Percentiles rank a stretch among this genome's conserved stretches.
Evolutionary conservation across 1,140 invertebrate species (phyloP).

Genomic region (Camponotus vicinus): DNA sequence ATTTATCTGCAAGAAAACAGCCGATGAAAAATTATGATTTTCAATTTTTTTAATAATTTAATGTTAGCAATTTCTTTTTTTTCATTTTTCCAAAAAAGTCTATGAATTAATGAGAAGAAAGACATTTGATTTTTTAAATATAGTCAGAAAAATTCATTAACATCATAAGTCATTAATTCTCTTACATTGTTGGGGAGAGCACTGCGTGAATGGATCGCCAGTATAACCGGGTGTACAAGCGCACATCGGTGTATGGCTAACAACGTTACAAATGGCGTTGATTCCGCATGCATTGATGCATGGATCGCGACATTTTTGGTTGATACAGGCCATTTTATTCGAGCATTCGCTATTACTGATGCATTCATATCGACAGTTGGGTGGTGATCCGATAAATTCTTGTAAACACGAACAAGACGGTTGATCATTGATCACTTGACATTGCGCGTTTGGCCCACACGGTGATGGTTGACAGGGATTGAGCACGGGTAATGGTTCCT

Average conservation of each 20-base stretch:
- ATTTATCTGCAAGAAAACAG: slow-evolving; percentile 2
- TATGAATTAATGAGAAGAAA: neutral
- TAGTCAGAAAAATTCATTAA: too few species aligned
- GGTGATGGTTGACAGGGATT: slow-evolving; percentile 90
- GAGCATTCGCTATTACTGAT: slow-evolving; percentile 91
- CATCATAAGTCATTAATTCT: neutral
- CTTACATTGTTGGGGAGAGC: slow-evolving; percentile 70
- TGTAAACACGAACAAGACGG: slow-evolving; percentile 90
- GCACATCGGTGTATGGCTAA: slow-evolving; percentile 91
- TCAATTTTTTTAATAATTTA: neutral
- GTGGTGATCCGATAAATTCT: slow-evolving; percentile 90
- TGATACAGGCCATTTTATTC: slow-evolving; percentile 91
- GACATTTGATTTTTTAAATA: neutral
- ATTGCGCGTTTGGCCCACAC: slow-evolving; percentile 91
- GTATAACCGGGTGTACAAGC: slow-evolving; percentile 90
- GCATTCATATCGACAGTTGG: slow-evolving; percentile 91
- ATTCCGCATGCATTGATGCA: slow-evolving; percentile 91
- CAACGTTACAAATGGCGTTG: slow-evolving; percentile 91
- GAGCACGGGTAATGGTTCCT: slow-evolving; percentile 65
- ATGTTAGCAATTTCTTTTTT: neutral
- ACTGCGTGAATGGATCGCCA: slow-evolving; percentile 90
- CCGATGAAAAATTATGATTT: neutral
- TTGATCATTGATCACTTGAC: slow-evolving; percentile 88
- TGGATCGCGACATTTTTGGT: slow-evolving; percentile 91
- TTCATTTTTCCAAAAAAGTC: neutral